Evolutionary conservation across 1,140 invertebrate genomes (phyloP).

Genomic region (Phocides pigmalion): DNA sequence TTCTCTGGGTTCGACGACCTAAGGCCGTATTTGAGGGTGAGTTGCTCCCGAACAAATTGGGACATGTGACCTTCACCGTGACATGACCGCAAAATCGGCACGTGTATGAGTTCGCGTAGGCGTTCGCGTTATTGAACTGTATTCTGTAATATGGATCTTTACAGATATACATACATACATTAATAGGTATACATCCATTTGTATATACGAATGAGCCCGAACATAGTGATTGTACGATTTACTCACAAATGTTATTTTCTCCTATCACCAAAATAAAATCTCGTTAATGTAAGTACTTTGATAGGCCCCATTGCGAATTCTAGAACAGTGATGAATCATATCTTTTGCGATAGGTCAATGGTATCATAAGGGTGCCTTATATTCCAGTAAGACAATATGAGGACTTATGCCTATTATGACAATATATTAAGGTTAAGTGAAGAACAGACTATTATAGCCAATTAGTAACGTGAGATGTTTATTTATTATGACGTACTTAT

Average conservation of each 20-base stretch:
- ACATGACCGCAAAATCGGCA: constrained; percentile 62
- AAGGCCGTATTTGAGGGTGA: constrained; percentile 69
- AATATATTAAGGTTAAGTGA: background rate
- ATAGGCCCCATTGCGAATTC: background rate
- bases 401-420: background rate
- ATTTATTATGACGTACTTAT: background rate
- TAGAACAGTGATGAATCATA: background rate
- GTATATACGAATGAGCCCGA: background rate
- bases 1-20: constrained; percentile 70
- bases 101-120: constrained; percentile 69
- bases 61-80: constrained; percentile 68
- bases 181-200: too few species aligned
- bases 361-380: background rate
- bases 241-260: background rate
- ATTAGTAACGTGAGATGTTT: background rate
- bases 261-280: background rate
- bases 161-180: too few species aligned
- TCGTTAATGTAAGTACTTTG: background rate
- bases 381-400: background rate
- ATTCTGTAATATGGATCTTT: constrained; percentile 39
- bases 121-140: constrained; percentile 55
- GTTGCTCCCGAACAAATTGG: constrained; percentile 59
- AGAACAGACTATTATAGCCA: background rate
- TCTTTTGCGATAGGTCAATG: background rate
- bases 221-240: background rate